These are phyloP conservation scores for Acrocyrtus sp. DNA, from an alignment of 2,888 invertebrate species.

Conservation along the genomic window DNA sequence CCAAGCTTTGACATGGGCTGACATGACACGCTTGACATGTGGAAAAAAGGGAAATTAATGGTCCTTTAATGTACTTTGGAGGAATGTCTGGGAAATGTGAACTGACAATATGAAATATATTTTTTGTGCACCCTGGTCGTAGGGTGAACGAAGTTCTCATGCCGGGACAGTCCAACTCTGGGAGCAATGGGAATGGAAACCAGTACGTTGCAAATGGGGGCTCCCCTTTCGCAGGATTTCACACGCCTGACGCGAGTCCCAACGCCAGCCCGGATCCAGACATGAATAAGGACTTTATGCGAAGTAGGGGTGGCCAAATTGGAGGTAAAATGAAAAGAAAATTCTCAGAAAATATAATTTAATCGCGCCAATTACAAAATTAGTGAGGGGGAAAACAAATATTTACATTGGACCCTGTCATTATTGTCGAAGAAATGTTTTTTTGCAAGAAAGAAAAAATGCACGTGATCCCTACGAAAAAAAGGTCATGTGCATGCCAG, in stretches of 20 bases:
- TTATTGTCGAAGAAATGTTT: background rate
- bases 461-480: background rate
- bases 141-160: constrained; percentile 68
- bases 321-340: constrained; percentile 34
- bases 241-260: constrained; percentile 86
- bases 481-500: constrained; percentile 2
- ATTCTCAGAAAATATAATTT: background rate
- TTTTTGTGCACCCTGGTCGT: constrained; percentile 71
- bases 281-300: constrained; percentile 58
- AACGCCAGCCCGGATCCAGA: constrained; percentile 81
- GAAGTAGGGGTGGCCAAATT: constrained; percentile 34
- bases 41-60: too few species aligned
- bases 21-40: too few species aligned
- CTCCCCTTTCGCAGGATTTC: constrained; percentile 67
- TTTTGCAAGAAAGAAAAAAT: background rate
- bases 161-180: constrained; percentile 72
- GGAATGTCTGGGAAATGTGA: too few species aligned
- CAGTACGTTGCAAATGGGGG: constrained; percentile 31
- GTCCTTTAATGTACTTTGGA: too few species aligned
- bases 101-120: too few species aligned
- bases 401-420: constrained; percentile 26
- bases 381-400: constrained; percentile 25
- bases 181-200: constrained; percentile 64
- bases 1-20: too few species aligned
- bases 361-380: too few species aligned